These are phyloP conservation scores for Acleris laterana DNA, from an alignment of 2,888 invertebrate species.

Conservation along the genomic window DNA sequence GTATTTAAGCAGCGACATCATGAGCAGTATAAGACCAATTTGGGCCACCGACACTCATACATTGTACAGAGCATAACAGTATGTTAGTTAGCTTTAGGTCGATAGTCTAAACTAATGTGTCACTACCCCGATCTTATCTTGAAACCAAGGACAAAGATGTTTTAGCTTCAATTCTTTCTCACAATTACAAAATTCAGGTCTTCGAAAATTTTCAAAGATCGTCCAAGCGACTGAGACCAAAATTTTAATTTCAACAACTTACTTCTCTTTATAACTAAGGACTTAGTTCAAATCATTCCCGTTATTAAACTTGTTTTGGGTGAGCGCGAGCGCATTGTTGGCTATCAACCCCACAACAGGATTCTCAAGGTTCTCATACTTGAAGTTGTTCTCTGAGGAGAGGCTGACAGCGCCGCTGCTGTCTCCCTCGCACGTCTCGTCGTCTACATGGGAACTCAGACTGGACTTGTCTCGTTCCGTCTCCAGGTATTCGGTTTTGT, in stretches of 20 bases:
- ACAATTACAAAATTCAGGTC: too few species aligned
- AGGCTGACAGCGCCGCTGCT: slow-evolving; percentile 79
- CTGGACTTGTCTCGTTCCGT: slow-evolving; percentile 71
- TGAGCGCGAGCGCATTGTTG: slow-evolving; percentile 64
- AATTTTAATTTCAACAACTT: not conserved
- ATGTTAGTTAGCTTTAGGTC: too few species aligned
- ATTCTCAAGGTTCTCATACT: slow-evolving; percentile 77
- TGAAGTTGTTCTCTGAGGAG: slow-evolving; percentile 77
- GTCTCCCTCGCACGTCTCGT: slow-evolving; percentile 76
- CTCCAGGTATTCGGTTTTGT: slow-evolving; percentile 64
- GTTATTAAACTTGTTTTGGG: slow-evolving; percentile 67
- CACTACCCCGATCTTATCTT: too few species aligned
- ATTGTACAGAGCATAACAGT: too few species aligned
- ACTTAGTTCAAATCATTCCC: slow-evolving; percentile 65
- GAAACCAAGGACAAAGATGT: too few species aligned
- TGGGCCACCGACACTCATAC: too few species aligned
- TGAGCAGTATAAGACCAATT: too few species aligned
- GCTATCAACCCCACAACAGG: slow-evolving; percentile 77
- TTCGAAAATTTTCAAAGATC: too few species aligned
- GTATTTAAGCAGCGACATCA: too few species aligned
- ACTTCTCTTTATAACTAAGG: slow-evolving; percentile 18
- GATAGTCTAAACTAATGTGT: too few species aligned
- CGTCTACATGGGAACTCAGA: slow-evolving; percentile 73
- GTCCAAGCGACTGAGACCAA: too few species aligned
- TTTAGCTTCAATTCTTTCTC: too few species aligned